Percentiles rank a stretch among this genome's conserved stretches.
phyloP scores from a whole-genome alignment of 2,113 vertebrate species.

The Atlantisia rogersi region DNA sequence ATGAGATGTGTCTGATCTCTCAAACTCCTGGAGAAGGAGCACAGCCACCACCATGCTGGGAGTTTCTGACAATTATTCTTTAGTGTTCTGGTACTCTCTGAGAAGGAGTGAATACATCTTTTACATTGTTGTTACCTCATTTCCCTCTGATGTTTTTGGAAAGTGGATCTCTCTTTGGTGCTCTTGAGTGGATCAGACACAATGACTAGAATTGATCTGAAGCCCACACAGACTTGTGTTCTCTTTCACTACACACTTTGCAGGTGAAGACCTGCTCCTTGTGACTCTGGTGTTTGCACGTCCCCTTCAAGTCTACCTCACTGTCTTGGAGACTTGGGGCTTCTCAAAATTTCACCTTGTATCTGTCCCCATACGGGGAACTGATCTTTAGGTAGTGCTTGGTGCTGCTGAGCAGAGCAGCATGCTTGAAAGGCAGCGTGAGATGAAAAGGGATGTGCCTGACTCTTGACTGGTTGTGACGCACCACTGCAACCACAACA shows the following conservation, averaged over 20 bases:
- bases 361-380: neutral
- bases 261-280: neutral
- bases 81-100: neutral
- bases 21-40: neutral
- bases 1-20: neutral
- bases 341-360: neutral
- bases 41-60: rapidly evolving
- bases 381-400: neutral
- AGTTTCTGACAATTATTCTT: neutral
- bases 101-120: neutral
- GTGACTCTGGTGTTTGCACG: neutral
- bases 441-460: rapidly evolving
- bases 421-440: rapidly evolving
- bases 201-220: neutral
- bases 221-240: neutral
- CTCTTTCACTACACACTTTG: neutral
- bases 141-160: neutral
- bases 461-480: neutral
- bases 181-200: too few relatives aligned
- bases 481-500: neutral
- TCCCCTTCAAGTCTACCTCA: neutral
- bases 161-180: neutral
- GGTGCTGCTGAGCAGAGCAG: neutral
- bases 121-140: neutral
- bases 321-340: neutral